A percentile compares a stretch with the other conserved stretches of the same genome.
phyloP scores from a whole-genome alignment of 2,888 invertebrate genomes.

The Metopia argyrocephala region DNA sequence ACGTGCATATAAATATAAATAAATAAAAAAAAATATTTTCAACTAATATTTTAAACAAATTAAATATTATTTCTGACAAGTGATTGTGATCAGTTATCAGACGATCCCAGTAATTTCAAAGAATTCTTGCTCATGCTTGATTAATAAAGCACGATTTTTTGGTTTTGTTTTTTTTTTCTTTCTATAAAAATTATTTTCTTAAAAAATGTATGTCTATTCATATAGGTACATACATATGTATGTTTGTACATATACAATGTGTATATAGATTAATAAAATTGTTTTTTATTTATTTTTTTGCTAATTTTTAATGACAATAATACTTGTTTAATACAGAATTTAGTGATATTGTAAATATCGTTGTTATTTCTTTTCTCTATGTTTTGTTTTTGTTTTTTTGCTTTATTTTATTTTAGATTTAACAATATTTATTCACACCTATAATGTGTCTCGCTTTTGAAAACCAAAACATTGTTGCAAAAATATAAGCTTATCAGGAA shows the following conservation, averaged over 20 bases:
- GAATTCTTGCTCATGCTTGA: slow-evolving; percentile 20
- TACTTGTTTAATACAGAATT: background rate
- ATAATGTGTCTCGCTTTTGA: background rate
- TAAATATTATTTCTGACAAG: slow-evolving; percentile 14
- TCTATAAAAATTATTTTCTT: background rate
- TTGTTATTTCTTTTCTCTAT: background rate
- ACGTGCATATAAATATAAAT: background rate
- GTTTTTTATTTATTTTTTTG: background rate
- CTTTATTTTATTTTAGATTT: background rate
- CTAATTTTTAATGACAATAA: slow-evolving; percentile 32
- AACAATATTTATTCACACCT: background rate
- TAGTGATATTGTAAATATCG: slow-evolving; percentile 17
- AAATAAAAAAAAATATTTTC: background rate
- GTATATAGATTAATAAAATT: too few species aligned
- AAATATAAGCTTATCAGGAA: background rate
- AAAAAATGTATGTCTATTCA: too few species aligned
- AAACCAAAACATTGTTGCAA: background rate
- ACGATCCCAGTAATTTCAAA: background rate
- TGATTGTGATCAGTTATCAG: slow-evolving; percentile 27
- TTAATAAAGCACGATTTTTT: slow-evolving; percentile 12
- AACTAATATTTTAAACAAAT: slow-evolving; percentile 24
- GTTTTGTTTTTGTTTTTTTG: background rate
- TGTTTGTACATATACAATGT: too few species aligned
- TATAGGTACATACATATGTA: too few species aligned
- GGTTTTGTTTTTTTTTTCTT: background rate